Conservation (phyloP, 2,113 vertebrate genomes). For the Lasiurus borealis region DNA sequence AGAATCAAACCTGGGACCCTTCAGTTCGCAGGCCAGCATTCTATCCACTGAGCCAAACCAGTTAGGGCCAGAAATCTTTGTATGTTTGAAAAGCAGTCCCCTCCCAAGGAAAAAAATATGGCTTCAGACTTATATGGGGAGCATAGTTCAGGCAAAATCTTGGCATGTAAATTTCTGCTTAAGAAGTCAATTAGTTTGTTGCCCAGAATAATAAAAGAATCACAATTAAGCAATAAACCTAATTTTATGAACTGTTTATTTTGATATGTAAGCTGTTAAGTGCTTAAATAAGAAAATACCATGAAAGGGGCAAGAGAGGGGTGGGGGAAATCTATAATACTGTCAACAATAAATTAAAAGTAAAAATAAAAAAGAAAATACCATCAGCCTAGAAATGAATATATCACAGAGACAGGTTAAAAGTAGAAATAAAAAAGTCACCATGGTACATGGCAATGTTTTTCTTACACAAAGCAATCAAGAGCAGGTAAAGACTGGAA, state of each 20-base stretch:
- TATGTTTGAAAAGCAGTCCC: neutral
- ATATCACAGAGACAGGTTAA: neutral
- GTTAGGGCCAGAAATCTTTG: neutral
- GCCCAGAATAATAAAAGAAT: constrained; percentile 16
- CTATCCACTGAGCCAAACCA: no score
- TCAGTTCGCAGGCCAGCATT: no score
- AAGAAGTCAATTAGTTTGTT: neutral
- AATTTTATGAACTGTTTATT: neutral
- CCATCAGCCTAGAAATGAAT: neutral
- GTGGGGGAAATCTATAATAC: no score
- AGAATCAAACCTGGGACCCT: no score
- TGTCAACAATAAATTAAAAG: no score
- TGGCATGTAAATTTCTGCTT: neutral
- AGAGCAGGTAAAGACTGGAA: neutral
- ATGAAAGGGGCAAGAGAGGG: no score
- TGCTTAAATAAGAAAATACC: neutral
- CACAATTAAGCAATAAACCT: neutral
- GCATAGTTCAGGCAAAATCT: constrained; percentile 14
- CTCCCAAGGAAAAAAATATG: neutral
- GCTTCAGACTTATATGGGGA: neutral
- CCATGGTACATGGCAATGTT: neutral
- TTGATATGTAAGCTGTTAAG: neutral
- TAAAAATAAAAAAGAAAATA: neutral
- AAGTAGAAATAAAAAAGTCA: neutral
- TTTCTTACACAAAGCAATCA: neutral